These are phyloP conservation scores for Adoxophyes honmai DNA, from an alignment of 1,140 invertebrate species.

Conservation along the genomic window DNA sequence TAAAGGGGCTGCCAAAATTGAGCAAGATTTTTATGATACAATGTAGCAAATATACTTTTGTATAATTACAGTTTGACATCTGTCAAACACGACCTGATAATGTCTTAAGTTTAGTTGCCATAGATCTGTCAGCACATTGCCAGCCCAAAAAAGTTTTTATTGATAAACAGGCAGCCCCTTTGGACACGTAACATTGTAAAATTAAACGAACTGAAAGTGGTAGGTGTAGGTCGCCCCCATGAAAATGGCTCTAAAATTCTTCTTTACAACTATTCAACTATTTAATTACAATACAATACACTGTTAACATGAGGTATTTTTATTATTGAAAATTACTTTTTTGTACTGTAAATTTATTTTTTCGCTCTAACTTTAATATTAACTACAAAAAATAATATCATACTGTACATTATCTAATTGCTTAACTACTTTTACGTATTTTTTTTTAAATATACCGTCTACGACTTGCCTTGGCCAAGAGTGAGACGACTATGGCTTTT, in stretches of 20 bases:
- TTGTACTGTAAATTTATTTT: constrained; percentile 59
- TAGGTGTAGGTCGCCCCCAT: constrained; percentile 39
- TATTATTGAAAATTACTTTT: constrained; percentile 37
- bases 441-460: constrained; percentile 22
- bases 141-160: constrained; percentile 13
- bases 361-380: constrained; percentile 31
- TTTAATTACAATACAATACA: constrained; percentile 70
- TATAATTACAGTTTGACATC: no score
- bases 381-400: constrained; percentile 60
- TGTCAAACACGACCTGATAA: no score
- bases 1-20: constrained; percentile 11
- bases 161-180: constrained; percentile 14
- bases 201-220: constrained; percentile 18
- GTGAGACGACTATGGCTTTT: not conserved
- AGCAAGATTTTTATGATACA: constrained; percentile 1
- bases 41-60: no score
- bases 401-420: constrained; percentile 38
- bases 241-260: constrained; percentile 43
- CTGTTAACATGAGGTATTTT: constrained; percentile 65
- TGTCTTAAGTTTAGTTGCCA: no score
- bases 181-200: not conserved
- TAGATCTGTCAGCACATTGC: not conserved
- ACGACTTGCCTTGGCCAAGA: not conserved
- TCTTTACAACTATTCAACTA: constrained; percentile 38
- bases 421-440: constrained; percentile 53